Evolutionary conservation across 2,797 vertebrate genomes (phyloP).

Genomic region (Xenentodon cancila): DNA sequence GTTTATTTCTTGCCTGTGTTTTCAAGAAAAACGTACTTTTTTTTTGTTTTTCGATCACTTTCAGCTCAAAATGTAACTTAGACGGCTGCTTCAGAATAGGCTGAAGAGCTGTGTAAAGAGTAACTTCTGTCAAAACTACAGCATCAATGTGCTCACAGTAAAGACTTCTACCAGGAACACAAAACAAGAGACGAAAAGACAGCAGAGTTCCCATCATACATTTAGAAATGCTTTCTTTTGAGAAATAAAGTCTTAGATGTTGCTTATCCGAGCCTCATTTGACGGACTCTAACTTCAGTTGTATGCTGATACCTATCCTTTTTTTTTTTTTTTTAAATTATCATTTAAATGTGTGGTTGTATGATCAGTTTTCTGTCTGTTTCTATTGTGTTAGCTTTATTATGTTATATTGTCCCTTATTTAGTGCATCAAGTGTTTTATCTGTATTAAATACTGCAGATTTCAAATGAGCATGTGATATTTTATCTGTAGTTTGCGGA

Average conservation of each 20-base stretch:
- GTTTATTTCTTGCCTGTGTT: slow-evolving; percentile 2
- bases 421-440: not conserved
- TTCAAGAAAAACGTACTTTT: not conserved
- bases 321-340: no score
- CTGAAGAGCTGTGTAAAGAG: not conserved
- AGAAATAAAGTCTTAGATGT: no score
- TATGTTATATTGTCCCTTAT: not conserved
- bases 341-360: not conserved
- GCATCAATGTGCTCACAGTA: slow-evolving; percentile 11
- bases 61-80: not conserved
- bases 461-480: slow-evolving; percentile 25
- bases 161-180: not conserved
- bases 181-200: not conserved
- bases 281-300: no score
- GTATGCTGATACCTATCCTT: no score
- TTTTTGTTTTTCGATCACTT: not conserved
- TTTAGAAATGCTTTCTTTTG: no score
- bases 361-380: not conserved
- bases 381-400: not conserved
- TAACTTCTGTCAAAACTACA: slow-evolving; percentile 51
- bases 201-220: not conserved
- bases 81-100: not conserved
- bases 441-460: not conserved
- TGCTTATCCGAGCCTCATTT: no score
- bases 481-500: slow-evolving; percentile 87